These are phyloP conservation scores for Lycopodina hypogea DNA, from an alignment of 37 sponge, comb jelly and placozoan species.

Conservation along the genomic window DNA sequence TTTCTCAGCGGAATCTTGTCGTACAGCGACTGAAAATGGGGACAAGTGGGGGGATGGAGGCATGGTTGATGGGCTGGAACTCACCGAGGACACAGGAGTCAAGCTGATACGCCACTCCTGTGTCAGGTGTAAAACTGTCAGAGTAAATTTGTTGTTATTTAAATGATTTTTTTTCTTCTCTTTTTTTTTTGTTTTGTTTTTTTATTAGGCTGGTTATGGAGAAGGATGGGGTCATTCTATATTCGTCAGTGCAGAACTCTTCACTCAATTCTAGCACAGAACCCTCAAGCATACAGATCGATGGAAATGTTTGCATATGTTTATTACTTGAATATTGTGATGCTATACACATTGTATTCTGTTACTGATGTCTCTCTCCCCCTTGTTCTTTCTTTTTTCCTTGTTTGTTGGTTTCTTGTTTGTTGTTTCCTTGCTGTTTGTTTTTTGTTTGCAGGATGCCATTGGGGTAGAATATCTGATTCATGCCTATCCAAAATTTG, in stretches of 20 bases:
- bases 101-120: constrained; percentile 51
- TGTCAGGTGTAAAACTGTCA: constrained; percentile 39
- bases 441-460: constrained; percentile 39
- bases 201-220: constrained; percentile 46
- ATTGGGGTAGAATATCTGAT: constrained; percentile 47
- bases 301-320: constrained; percentile 33
- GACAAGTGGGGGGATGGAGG: constrained; percentile 26
- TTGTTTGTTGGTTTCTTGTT: no score
- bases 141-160: not conserved
- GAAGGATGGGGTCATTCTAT: constrained; percentile 28
- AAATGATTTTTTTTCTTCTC: not conserved
- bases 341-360: no score
- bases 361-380: no score
- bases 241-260: constrained; percentile 69
- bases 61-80: constrained; percentile 5
- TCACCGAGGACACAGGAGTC: constrained; percentile 35
- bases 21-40: constrained; percentile 14
- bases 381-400: not conserved
- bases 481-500: constrained; percentile 33
- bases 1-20: not conserved
- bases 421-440: not conserved
- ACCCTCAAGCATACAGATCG: constrained; percentile 23
- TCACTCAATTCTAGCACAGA: constrained; percentile 70
- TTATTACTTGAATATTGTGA: not conserved
- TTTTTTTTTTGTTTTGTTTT: not conserved